phyloP scores from a whole-genome alignment of 2,888 invertebrate genomes.

The Coleophora deauratella region DNA sequence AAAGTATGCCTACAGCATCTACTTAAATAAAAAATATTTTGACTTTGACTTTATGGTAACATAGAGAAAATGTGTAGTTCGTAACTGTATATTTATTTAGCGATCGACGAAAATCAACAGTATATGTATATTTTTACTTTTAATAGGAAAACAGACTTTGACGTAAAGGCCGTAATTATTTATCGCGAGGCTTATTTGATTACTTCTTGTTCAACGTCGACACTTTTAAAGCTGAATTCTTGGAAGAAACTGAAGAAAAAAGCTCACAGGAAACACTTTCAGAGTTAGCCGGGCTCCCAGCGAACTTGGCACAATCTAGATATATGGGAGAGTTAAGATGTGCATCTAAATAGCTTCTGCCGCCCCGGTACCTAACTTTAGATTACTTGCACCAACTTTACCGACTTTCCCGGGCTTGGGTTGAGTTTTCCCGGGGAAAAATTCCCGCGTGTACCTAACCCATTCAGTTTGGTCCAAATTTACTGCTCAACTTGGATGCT shows the following conservation, averaged over 20 bases:
- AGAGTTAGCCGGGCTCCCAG: constrained; percentile 29
- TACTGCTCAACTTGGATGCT: constrained; percentile 54
- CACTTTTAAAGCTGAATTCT: constrained; percentile 37
- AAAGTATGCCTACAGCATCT: too few species aligned
- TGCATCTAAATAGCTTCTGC: constrained; percentile 73
- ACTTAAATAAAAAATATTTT: too few species aligned
- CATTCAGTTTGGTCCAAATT: constrained; percentile 59
- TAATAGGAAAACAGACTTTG: neutral
- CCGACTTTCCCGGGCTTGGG: constrained; percentile 47
- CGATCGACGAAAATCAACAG: too few species aligned
- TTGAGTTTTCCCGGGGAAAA: constrained; percentile 36
- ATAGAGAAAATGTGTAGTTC: too few species aligned
- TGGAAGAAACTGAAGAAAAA: constrained; percentile 29
- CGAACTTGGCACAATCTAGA: constrained; percentile 65
- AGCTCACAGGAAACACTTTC: constrained; percentile 38
- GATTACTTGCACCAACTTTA: constrained; percentile 71
- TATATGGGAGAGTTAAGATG: constrained; percentile 72
- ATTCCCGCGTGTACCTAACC: constrained; percentile 46
- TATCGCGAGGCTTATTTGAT: constrained; percentile 40
- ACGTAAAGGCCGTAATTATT: constrained; percentile 27
- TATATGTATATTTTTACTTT: too few species aligned
- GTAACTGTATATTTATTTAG: too few species aligned
- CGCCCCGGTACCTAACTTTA: constrained; percentile 69
- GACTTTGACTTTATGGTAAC: too few species aligned
- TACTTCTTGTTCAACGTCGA: constrained; percentile 29